Conservation (phyloP, 2,888 invertebrate genomes). For the Autographa pulchrina region DNA sequence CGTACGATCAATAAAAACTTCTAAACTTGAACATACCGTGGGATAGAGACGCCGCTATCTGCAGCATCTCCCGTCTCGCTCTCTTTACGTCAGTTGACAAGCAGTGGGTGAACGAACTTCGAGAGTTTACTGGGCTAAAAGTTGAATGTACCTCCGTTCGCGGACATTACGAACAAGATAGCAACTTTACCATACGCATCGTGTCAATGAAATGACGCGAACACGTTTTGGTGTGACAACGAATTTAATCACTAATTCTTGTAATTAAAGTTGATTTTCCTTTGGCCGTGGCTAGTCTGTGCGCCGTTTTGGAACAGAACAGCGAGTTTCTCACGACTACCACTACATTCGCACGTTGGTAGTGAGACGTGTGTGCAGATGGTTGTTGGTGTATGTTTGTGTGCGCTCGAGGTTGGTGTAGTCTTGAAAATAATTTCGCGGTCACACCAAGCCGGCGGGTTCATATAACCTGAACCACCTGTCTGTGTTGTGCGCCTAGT, state of each 20-base stretch:
- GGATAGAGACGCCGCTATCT: slow-evolving; percentile 79
- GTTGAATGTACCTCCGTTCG: slow-evolving; percentile 90
- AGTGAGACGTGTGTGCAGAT: slow-evolving; percentile 83
- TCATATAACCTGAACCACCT: slow-evolving; percentile 88
- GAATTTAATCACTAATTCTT: slow-evolving; percentile 59
- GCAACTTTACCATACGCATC: slow-evolving; percentile 86
- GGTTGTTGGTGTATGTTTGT: slow-evolving; percentile 68
- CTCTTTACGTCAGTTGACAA: slow-evolving; percentile 88
- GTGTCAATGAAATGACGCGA: slow-evolving; percentile 67
- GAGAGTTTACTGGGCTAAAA: slow-evolving; percentile 90
- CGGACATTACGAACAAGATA: slow-evolving; percentile 90
- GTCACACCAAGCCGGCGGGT: slow-evolving; percentile 87
- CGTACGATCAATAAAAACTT: slow-evolving; percentile 85
- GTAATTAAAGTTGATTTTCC: slow-evolving; percentile 70
- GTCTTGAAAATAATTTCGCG: slow-evolving; percentile 90
- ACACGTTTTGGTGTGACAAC: slow-evolving; percentile 69
- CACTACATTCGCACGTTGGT: slow-evolving; percentile 79
- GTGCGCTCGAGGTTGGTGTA: slow-evolving; percentile 85
- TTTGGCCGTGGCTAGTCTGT: slow-evolving; percentile 54
- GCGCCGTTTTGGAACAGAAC: slow-evolving; percentile 69
- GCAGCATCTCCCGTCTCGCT: slow-evolving; percentile 75
- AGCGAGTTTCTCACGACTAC: slow-evolving; percentile 88
- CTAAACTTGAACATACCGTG: slow-evolving; percentile 83
- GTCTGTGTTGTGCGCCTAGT: slow-evolving; percentile 87
- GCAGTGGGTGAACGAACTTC: slow-evolving; percentile 89